phyloP scores from a whole-genome alignment of 2,888 invertebrate genomes.

The Papilio demoleus region DNA sequence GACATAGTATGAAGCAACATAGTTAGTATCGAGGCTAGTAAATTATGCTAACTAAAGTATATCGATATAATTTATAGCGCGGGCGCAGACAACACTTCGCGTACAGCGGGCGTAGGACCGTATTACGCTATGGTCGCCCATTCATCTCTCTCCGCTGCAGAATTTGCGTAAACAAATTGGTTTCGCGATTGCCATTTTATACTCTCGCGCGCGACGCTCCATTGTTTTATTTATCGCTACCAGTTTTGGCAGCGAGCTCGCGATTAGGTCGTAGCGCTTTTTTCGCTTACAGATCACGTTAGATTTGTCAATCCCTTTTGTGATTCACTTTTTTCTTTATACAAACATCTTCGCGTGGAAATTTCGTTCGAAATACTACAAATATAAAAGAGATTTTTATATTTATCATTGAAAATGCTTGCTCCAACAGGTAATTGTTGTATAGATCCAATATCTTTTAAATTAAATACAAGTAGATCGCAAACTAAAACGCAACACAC shows the following conservation, averaged over 20 bases:
- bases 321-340: slow-evolving; percentile 53
- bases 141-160: slow-evolving; percentile 82
- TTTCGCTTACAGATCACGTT: slow-evolving; percentile 76
- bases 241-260: slow-evolving; percentile 78
- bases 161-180: slow-evolving; percentile 85
- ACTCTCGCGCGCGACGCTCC: slow-evolving; percentile 79
- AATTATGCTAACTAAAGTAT: slow-evolving; percentile 33
- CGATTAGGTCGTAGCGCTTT: slow-evolving; percentile 81
- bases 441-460: background rate
- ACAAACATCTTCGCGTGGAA: slow-evolving; percentile 28
- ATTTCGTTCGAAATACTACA: slow-evolving; percentile 1
- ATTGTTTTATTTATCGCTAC: slow-evolving; percentile 83
- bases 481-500: background rate
- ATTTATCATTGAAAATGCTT: background rate
- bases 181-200: slow-evolving; percentile 84
- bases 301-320: slow-evolving; percentile 73
- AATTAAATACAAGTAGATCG: background rate
- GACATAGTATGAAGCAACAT: background rate
- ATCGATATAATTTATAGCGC: slow-evolving; percentile 49
- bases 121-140: slow-evolving; percentile 82
- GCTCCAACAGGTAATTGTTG: background rate
- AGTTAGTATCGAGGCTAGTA: slow-evolving; percentile 8
- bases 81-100: slow-evolving; percentile 55
- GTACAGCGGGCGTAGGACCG: slow-evolving; percentile 60
- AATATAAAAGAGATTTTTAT: background rate